Evolutionary conservation across 1,140 invertebrate genomes (phyloP).

Genomic region (Chymomyza costata): DNA sequence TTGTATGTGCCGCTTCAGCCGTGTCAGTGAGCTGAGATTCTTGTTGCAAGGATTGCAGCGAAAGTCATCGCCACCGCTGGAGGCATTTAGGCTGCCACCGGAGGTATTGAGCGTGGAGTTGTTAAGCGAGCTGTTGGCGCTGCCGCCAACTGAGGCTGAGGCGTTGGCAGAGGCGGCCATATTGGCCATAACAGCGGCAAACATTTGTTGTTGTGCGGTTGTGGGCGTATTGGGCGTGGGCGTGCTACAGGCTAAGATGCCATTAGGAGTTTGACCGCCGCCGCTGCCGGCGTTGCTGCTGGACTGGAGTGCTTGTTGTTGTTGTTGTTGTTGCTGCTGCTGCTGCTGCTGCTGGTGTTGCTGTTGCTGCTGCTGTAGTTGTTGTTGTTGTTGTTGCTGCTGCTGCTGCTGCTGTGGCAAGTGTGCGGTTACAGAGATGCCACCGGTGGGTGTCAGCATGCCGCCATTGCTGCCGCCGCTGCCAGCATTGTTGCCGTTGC

Average conservation of each 20-base stretch:
- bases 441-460: slow-evolving; percentile 10
- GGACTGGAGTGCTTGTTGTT: slow-evolving; percentile 25
- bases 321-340: slow-evolving; percentile 35
- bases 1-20: slow-evolving; percentile 90
- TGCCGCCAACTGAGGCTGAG: slow-evolving; percentile 29
- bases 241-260: slow-evolving; percentile 45
- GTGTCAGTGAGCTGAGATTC: slow-evolving; percentile 87
- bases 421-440: slow-evolving; percentile 5
- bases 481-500: slow-evolving; percentile 31
- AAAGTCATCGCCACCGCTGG: slow-evolving; percentile 82
- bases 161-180: slow-evolving; percentile 50
- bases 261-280: slow-evolving; percentile 34
- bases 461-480: slow-evolving; percentile 18
- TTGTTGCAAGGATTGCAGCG: slow-evolving; percentile 92
- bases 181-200: slow-evolving; percentile 65
- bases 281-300: slow-evolving; percentile 6
- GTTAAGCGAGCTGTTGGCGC: slow-evolving; percentile 37
- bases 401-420: slow-evolving; percentile 2
- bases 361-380: slow-evolving; percentile 17
- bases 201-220: slow-evolving; percentile 60
- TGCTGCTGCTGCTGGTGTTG: slow-evolving; percentile 27
- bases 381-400: slow-evolving; percentile 22
- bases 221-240: slow-evolving; percentile 44
- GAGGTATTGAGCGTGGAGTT: slow-evolving; percentile 74
- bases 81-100: slow-evolving; percentile 60